These are phyloP conservation scores for Eristalinus sepulchralis DNA, from an alignment of 2,888 invertebrate species.

Conservation along the genomic window DNA sequence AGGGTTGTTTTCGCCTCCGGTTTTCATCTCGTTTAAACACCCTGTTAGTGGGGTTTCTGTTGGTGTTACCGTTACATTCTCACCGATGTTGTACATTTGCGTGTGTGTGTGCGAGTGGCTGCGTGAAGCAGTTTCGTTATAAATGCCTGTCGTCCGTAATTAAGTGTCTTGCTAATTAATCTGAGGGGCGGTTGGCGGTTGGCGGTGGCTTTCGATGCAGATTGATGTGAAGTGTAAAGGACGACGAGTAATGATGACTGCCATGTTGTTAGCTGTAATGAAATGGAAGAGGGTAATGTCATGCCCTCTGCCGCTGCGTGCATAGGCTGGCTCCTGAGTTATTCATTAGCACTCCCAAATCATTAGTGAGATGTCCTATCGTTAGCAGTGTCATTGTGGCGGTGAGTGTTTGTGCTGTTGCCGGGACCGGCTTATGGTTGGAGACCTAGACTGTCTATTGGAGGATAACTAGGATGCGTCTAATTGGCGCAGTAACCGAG, in stretches of 20 bases:
- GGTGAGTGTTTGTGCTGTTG: conserved; percentile 5
- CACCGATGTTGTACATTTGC: neutral
- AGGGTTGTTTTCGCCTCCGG: conserved; percentile 26
- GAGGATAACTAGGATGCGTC: neutral
- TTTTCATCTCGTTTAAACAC: conserved; percentile 17
- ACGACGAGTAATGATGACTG: conserved; percentile 36
- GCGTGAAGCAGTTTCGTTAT: conserved; percentile 35
- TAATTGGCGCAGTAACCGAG: conserved; percentile 23
- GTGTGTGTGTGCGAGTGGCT: neutral
- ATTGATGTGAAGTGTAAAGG: conserved; percentile 5
- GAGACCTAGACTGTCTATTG: conserved; percentile 16
- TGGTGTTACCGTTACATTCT: neutral
- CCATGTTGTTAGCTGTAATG: conserved; percentile 35
- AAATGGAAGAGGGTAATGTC: conserved; percentile 3
- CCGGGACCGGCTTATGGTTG: neutral
- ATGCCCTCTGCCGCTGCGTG: neutral
- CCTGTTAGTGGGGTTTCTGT: conserved; percentile 2
- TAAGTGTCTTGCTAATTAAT: conserved; percentile 81
- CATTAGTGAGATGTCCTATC: conserved; percentile 9
- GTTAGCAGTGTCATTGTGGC: neutral
- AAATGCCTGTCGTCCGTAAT: conserved; percentile 78
- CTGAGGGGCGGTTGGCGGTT: conserved; percentile 68
- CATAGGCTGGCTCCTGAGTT: conserved; percentile 45
- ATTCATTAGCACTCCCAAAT: conserved; percentile 53
- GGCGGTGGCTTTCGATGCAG: conserved; percentile 1